Evolutionary conservation across 2,888 invertebrate genomes (phyloP), one percentile per base, ranked within the genome.

Genomic region (Pterostichus madidus): DNA sequence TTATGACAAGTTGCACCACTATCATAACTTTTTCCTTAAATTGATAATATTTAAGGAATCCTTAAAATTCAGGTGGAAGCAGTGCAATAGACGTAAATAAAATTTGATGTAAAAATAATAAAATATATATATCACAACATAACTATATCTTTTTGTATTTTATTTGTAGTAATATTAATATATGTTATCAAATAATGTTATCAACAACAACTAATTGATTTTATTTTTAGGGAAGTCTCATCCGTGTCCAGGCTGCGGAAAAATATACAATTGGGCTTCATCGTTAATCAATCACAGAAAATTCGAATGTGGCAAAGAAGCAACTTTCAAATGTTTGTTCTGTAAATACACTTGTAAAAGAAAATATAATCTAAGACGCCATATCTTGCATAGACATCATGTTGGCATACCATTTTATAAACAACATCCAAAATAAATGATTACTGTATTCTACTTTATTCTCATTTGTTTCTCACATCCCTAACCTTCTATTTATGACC

Each of bases 291-390:
- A 86, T n/a, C 89, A 89, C 80, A 84, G 84, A 68, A 87, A 86
- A 84, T 87, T 87, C 77, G 88, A 93, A 91, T 95, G 93, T 91
- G 94, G 92, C 86, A 94, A 93, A 90, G 94, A 91, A 88, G 94
- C 92, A 86, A 94, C 92, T 91, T 95, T 93, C 92, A 93, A 92
- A 90, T 96, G 95, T 87, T 93, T 53, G 73, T 76, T 59, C 82
- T 52, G 85, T 52, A 35, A 64, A 15, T 80, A 80, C 52, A 44
- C 64, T 13, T 64, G 68, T 10, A 59, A 68, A 61, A 11, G 56
- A 52, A 80, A 68, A 52, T 52, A 59, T n/a, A 64, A 64, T 80
- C 46, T 80, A 32, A 68, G 64, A 24, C 49, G 35, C 2, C 80
- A 80, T 68, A 84, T 73, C 82, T 17, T 15, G 3, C 52, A 53